These are phyloP conservation scores for Yasuhikotakia modesta DNA, from an alignment of 2,797 vertebrate genomes.

Conservation along the genomic window DNA sequence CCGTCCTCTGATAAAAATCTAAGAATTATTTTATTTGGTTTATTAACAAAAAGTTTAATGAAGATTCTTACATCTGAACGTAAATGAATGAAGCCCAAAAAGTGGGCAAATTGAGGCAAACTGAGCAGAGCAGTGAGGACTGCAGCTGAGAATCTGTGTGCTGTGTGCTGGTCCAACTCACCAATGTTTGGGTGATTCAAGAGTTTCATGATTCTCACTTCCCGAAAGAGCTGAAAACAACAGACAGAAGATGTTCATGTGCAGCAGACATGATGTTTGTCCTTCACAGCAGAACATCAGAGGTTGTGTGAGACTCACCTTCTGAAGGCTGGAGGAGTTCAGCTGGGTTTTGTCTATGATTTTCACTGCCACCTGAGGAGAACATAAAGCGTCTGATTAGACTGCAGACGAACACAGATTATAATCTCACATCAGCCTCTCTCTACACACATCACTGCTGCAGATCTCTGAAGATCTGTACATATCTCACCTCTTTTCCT, in stretches of 20 bases:
- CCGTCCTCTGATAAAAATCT: background rate
- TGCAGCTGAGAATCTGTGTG: conserved; percentile 22
- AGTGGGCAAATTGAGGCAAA: conserved; percentile 12
- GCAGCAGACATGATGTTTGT: conserved; percentile 37
- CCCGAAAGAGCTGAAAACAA: conserved; percentile 83
- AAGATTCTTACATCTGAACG: conserved; percentile 24
- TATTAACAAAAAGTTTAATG: conserved; percentile 1
- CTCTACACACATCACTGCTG: background rate
- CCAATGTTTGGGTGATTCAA: conserved; percentile 94
- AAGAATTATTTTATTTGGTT: background rate
- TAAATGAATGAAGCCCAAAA: conserved; percentile 5
- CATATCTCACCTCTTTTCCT: conserved; percentile 77
- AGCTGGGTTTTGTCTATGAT: conserved; percentile 84
- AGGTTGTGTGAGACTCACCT: conserved; percentile 62
- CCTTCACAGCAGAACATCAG: background rate
- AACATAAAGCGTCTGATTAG: background rate
- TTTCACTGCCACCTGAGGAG: conserved; percentile 79
- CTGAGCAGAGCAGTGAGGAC: conserved; percentile 6
- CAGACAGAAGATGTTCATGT: conserved; percentile 45
- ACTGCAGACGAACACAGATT: conserved; percentile 48
- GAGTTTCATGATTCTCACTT: conserved; percentile 95
- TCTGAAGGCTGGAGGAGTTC: conserved; percentile 83
- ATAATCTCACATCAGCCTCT: conserved; percentile 51
- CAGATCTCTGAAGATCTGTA: background rate
- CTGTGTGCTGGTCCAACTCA: conserved; percentile 67